Evolutionary conservation across 1,140 invertebrate genomes (phyloP), one percentile per base, ranked within the genome.

Genomic region (Neotoxoptera formosana): DNA sequence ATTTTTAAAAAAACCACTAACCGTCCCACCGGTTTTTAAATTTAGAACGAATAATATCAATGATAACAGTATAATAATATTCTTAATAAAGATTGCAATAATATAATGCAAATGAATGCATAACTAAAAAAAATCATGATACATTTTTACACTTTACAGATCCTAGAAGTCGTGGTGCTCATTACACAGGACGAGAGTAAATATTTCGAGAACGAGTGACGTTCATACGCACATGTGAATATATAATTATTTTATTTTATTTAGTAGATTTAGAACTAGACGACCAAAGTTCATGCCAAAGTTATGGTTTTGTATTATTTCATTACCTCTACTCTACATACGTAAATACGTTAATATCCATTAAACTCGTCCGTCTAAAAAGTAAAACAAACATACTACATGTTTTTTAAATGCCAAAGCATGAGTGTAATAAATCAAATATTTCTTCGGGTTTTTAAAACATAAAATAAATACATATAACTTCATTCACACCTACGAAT

Each of bases 181-280:
- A 47, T n/a, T 30, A n/a, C 4, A 48, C 84, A 20, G 47, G 20
- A 7, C 41, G 41, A 11, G 25, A 47, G 6, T 47, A 47, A 48
- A 88, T 88, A 34, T 51, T 51, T 88, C 8, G 2, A 88, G 84
- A 21, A n/a, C 48, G 45, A 87, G 84, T 88, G 86, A 88, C n/a
- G 36, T 48, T 48, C 34, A 9, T 88, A 51, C 47, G 21, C 23
- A 21, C 25, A 30, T 23, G n/a, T 25, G 20, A 34, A 51, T 87
- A 51, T 87, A n/a, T 48, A 17, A 25, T n/a, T n/a, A 48, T 88
- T 41, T 84, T 34, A 88, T 88, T 51, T 34, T 88, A 21, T 34
- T 87, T 87, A 45, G 25, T 88, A 48, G 21, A 88, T 48, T 34
- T 48, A 88, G n/a, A 34, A 88, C 25, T 14, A 87, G 14, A 25